A percentile compares a stretch with the other conserved stretches of the same genome.
Conservation (phyloP, 2,888 invertebrate species). For the Icerya purchasi region DNA sequence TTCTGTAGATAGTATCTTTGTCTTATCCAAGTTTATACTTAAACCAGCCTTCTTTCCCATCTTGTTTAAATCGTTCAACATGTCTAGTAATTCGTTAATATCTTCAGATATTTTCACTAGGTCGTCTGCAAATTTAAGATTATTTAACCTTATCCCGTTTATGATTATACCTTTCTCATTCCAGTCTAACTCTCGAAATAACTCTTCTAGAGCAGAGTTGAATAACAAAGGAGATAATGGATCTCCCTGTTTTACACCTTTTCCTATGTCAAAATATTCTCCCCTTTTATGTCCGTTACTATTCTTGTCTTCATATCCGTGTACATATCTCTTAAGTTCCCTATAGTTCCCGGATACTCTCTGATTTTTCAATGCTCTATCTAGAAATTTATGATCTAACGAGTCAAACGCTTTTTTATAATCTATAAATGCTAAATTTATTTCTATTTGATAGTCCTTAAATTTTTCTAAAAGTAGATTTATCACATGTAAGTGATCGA, state of each 20-base stretch:
- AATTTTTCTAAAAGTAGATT: not conserved
- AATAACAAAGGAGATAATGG: not conserved
- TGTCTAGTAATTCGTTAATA: not conserved
- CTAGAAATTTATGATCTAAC: not conserved
- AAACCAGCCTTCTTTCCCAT: not conserved
- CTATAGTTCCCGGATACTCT: not conserved
- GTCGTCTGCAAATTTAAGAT: not conserved
- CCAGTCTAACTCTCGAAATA: not conserved
- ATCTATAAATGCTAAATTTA: too few relatives aligned
- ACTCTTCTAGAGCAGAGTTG: not conserved
- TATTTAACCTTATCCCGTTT: not conserved
- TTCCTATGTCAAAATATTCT: not conserved
- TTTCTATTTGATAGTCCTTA: not conserved
- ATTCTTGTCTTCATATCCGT: conserved; percentile 1
- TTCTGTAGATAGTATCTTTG: too few relatives aligned
- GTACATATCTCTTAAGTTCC: not conserved
- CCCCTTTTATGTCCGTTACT: not conserved
- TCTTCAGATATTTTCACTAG: not conserved
- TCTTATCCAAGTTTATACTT: too few relatives aligned
- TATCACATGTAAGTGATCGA: not conserved
- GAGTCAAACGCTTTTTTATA: not conserved
- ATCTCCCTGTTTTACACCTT: not conserved
- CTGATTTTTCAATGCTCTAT: not conserved
- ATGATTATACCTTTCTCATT: not conserved
- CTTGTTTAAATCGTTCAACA: not conserved